Percentiles rank a stretch among this genome's conserved stretches.
phyloP scores from a whole-genome alignment of 30 jellyfish, hydroid and myxozoan genomes.

The Sanderia malayensis region DNA sequence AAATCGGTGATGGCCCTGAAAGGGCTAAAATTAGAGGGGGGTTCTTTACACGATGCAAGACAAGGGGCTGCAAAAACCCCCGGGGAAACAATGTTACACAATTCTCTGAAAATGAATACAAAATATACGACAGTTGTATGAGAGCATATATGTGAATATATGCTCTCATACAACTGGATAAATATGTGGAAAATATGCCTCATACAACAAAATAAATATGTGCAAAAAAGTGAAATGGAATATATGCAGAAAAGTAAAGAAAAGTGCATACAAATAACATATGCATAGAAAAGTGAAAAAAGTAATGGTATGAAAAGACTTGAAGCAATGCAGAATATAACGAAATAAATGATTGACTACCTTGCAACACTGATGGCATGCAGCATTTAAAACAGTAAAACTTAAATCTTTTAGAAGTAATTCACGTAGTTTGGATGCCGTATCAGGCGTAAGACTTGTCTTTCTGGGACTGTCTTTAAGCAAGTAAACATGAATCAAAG shows the following conservation, averaged over 20 bases:
- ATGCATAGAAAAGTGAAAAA: too few relatives aligned
- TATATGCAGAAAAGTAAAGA: too few relatives aligned
- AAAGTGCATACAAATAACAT: too few relatives aligned
- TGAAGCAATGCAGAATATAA: too few relatives aligned
- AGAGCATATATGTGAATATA: too few relatives aligned
- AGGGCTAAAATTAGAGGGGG: not conserved
- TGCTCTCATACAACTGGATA: too few relatives aligned
- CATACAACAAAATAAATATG: too few relatives aligned
- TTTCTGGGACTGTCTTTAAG: slow-evolving; percentile 41
- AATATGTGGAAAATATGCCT: too few relatives aligned
- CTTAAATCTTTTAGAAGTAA: slow-evolving; percentile 69
- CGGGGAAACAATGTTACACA: not conserved
- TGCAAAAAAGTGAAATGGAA: too few relatives aligned
- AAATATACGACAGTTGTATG: too few relatives aligned
- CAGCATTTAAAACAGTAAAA: slow-evolving; percentile 39
- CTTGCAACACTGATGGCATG: slow-evolving; percentile 59
- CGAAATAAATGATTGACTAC: slow-evolving; percentile 51
- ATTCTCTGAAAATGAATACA: not conserved
- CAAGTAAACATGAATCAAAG: slow-evolving; percentile 59
- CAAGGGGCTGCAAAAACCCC: not conserved
- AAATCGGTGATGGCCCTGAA: not conserved
- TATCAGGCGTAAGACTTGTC: slow-evolving; percentile 31
- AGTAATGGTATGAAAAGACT: too few relatives aligned
- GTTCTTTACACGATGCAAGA: not conserved
- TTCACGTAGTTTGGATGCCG: slow-evolving; percentile 35